Percentiles rank a stretch among this genome's conserved stretches.
phyloP scores from a whole-genome alignment of 1,140 invertebrate species.

The Scylla paramamosain region DNA sequence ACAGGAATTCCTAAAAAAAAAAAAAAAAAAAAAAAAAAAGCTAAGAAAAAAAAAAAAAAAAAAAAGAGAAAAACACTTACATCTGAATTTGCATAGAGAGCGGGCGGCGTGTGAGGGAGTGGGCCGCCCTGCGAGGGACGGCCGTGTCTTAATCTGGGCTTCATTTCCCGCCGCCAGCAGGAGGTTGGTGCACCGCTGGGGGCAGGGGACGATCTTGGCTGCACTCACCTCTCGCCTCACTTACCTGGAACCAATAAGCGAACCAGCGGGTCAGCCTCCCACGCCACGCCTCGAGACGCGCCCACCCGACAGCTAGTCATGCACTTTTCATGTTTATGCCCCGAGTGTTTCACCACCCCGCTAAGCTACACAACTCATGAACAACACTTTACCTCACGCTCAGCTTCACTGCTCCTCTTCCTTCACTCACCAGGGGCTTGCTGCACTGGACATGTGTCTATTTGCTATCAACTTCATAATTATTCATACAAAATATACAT shows the following conservation, averaged over 20 bases:
- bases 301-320: neutral
- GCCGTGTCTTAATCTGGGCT: slow-evolving; percentile 42
- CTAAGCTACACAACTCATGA: neutral
- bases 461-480: neutral
- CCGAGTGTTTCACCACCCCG: too few species aligned
- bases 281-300: neutral
- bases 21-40: neutral
- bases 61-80: neutral
- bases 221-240: slow-evolving; percentile 17
- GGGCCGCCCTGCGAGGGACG: neutral
- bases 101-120: neutral
- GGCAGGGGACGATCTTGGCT: neutral
- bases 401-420: neutral
- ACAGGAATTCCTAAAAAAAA: neutral
- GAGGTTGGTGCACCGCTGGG: neutral
- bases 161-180: slow-evolving; percentile 33
- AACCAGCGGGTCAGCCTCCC: slow-evolving; percentile 6
- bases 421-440: neutral
- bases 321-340: neutral
- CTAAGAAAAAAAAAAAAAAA: neutral
- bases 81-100: slow-evolving; percentile 9
- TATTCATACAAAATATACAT: too few species aligned
- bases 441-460: neutral
- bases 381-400: neutral
- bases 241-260: neutral